Evolutionary conservation across 2,113 vertebrate genomes (phyloP).

Genomic region (Paratilapia polleni): DNA sequence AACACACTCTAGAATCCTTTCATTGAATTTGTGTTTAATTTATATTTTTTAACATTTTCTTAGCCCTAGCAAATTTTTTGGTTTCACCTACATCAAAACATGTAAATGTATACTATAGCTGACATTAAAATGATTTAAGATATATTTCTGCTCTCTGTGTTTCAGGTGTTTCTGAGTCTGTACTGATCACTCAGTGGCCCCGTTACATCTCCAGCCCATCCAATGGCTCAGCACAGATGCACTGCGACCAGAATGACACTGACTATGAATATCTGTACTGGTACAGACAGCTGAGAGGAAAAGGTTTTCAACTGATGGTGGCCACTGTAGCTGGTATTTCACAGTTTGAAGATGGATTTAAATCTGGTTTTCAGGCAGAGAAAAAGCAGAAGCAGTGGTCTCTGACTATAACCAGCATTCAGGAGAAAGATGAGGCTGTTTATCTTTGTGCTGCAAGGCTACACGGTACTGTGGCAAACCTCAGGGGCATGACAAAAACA

Average conservation of each 20-base stretch:
- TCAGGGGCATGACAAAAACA: conserved; percentile 38
- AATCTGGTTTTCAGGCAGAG: conserved; percentile 12
- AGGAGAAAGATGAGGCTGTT: conserved; percentile 23
- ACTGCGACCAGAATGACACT: conserved; percentile 56
- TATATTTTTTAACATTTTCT: background rate
- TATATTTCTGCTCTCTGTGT: background rate
- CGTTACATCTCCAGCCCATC: background rate
- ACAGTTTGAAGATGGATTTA: conserved; percentile 15
- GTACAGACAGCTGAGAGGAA: conserved; percentile 29
- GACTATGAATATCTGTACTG: conserved; percentile 45
- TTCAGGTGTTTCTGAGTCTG: conserved; percentile 28
- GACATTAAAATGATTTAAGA: rapidly evolving
- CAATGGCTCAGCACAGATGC: background rate
- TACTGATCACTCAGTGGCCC: conserved; percentile 58
- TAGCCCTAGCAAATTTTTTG: background rate
- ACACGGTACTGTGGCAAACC: conserved; percentile 38
- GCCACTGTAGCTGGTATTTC: rapidly evolving
- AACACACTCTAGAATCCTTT: background rate
- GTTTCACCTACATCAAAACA: background rate
- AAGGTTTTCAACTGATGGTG: conserved; percentile 1
- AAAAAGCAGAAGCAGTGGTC: conserved; percentile 13
- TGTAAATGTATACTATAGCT: background rate
- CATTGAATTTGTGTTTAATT: background rate
- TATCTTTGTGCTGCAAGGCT: conserved; percentile 49
- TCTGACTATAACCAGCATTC: background rate